These are phyloP conservation scores for Ivindomyrus marchei DNA, from an alignment of 2,113 vertebrate species.

Conservation along the genomic window DNA sequence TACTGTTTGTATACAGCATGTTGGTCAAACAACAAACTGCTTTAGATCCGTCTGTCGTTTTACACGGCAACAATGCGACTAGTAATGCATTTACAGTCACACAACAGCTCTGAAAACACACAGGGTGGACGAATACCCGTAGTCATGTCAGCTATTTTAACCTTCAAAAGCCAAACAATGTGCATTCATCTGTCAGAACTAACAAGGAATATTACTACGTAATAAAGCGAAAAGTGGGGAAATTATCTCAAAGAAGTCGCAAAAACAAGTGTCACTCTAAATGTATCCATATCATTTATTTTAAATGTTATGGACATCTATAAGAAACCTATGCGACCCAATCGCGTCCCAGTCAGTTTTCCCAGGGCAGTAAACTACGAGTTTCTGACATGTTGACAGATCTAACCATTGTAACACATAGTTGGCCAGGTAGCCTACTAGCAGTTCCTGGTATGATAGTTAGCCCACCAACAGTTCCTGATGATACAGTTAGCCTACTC, in stretches of 20 bases:
- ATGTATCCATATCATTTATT: background rate
- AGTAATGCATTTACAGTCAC: background rate
- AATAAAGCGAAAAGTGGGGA: background rate
- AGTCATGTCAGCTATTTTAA: conserved; percentile 35
- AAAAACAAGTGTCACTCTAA: background rate
- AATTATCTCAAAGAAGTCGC: background rate
- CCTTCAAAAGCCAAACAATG: conserved; percentile 35
- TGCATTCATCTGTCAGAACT: background rate
- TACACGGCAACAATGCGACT: background rate
- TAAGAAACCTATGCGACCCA: background rate
- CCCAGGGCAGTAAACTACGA: background rate
- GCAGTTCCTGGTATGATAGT: background rate
- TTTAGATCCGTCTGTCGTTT: background rate
- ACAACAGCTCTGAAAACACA: background rate
- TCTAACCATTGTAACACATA: background rate
- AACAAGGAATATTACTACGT: background rate
- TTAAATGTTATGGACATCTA: background rate
- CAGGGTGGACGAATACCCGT: background rate
- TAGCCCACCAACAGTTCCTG: background rate
- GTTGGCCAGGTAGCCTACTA: background rate
- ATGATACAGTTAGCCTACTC: background rate
- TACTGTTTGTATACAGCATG: conserved; percentile 1
- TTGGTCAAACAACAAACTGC: conserved; percentile 6
- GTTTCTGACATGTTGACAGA: background rate
- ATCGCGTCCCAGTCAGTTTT: background rate